phyloP scores from a whole-genome alignment of 2,888 invertebrate genomes.

The Patella pellucida region DNA sequence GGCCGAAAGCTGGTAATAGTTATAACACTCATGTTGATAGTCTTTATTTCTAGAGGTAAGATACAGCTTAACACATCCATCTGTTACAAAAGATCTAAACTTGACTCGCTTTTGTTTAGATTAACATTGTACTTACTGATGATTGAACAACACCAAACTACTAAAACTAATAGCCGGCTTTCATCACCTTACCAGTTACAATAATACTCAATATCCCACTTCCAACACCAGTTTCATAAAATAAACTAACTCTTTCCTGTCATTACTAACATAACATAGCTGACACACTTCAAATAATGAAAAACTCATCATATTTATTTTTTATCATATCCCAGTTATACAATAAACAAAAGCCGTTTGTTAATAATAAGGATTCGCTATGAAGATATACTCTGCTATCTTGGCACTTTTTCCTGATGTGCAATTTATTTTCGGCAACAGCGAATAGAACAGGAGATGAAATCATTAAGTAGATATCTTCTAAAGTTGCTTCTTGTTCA shows the following conservation, averaged over 20 bases:
- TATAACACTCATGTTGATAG: neutral
- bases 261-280: neutral
- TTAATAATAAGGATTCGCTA: too few species aligned
- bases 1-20: neutral
- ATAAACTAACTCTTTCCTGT: neutral
- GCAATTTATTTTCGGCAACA: too few species aligned
- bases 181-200: constrained; percentile 7
- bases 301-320: too few species aligned
- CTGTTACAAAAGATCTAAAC: neutral
- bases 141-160: constrained; percentile 6
- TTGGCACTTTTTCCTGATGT: too few species aligned
- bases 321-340: too few species aligned
- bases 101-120: constrained; percentile 3
- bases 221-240: neutral
- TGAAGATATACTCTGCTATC: too few species aligned
- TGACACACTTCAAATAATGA: neutral
- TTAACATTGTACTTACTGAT: neutral
- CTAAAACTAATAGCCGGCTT: neutral
- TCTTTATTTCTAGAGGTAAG: constrained; percentile 9
- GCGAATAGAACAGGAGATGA: too few species aligned
- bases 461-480: too few species aligned
- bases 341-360: too few species aligned
- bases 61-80: neutral
- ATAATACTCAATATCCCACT: neutral
- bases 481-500: too few species aligned